Percentiles rank a stretch among this genome's conserved stretches.
Evolutionary conservation across 2,113 vertebrate genomes (phyloP).

Genomic region (Stictonetta naevosa): DNA sequence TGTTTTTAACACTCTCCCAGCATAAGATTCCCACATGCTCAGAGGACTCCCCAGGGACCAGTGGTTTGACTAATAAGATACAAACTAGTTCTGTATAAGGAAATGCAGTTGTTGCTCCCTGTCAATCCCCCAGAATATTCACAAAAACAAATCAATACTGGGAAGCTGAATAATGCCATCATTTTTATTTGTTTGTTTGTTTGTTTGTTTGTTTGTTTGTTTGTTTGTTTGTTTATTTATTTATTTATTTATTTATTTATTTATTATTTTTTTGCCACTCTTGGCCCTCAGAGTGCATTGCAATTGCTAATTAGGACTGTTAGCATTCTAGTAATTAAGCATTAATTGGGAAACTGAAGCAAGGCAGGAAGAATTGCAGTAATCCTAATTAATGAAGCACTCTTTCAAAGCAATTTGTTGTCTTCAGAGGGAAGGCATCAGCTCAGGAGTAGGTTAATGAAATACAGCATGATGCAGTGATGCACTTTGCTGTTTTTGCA

Average conservation of each 20-base stretch:
- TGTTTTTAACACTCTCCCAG: background rate
- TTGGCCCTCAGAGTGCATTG: background rate
- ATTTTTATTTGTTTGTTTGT: background rate
- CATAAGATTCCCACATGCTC: background rate
- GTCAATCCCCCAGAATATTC: background rate
- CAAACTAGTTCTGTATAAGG: background rate
- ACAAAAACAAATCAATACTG: background rate
- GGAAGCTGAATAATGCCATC: background rate
- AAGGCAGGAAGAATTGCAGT: background rate
- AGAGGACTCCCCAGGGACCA: background rate
- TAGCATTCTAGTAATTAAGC: background rate
- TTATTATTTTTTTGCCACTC: background rate
- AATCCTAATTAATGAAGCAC: background rate
- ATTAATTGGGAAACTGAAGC: background rate
- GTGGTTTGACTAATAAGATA: background rate
- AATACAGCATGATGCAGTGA: background rate
- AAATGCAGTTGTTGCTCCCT: background rate
- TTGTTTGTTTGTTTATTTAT: too few species aligned
- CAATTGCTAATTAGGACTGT: background rate
- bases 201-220: too few species aligned
- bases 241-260: too few species aligned
- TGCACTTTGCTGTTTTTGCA: background rate
- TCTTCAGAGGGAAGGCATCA: background rate
- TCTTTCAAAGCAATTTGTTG: background rate
- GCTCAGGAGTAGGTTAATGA: background rate